phyloP scores from a whole-genome alignment of 1,140 invertebrate genomes.

The Halictus rubicundus region DNA sequence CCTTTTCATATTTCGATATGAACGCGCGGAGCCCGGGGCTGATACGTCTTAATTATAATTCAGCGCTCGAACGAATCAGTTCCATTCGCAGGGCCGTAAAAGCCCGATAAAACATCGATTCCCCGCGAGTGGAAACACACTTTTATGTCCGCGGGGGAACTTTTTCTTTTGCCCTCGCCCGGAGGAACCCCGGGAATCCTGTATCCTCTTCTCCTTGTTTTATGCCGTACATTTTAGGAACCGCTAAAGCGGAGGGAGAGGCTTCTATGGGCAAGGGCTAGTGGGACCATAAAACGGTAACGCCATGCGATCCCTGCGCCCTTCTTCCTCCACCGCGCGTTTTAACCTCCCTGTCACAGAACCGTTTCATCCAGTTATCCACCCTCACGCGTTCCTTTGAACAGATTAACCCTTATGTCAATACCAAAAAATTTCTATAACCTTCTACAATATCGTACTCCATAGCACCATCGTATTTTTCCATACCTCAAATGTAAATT shows the following conservation, averaged over 20 bases:
- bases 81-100: not conserved
- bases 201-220: constrained; percentile 17
- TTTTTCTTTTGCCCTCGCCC: not conserved
- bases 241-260: constrained; percentile 1
- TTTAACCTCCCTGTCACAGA: constrained; percentile 17
- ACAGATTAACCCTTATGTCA: constrained; percentile 43
- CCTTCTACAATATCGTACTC: too few species aligned
- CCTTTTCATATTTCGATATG: too few species aligned
- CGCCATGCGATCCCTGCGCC: constrained; percentile 24
- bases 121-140: constrained; percentile 1
- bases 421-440: too few species aligned
- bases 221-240: constrained; percentile 10
- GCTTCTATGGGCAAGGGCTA: too few species aligned
- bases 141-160: not conserved
- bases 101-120: not conserved
- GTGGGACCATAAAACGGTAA: constrained; percentile 37
- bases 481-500: too few species aligned
- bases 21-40: too few species aligned
- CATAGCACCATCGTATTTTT: too few species aligned
- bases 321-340: constrained; percentile 26
- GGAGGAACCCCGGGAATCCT: not conserved
- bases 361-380: constrained; percentile 46
- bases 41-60: constrained; percentile 1
- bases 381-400: constrained; percentile 34
- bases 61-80: not conserved